A percentile compares a stretch with the other conserved stretches of the same genome.
phyloP scores from a whole-genome alignment of 2,113 vertebrate genomes.

The Ursus arctos region DNA sequence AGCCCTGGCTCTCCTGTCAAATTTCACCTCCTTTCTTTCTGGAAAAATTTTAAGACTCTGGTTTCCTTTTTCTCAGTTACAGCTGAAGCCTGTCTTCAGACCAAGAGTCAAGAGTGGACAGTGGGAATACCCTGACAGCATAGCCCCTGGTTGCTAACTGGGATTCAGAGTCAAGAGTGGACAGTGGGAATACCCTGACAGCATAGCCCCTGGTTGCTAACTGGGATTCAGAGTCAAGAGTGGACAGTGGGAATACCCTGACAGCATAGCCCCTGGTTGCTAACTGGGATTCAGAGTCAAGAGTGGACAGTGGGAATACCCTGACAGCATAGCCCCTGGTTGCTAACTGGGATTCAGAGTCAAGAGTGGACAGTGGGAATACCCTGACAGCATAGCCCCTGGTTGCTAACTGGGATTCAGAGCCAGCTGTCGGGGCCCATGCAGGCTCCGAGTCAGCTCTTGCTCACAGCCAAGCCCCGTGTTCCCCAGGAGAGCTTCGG shows the following conservation, averaged over 20 bases:
- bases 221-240: neutral
- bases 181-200: neutral
- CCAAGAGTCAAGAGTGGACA: neutral
- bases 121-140: neutral
- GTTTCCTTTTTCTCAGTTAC: neutral
- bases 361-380: neutral
- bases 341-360: neutral
- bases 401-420: neutral
- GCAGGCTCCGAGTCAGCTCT: neutral
- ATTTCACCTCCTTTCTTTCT: slow-evolving; percentile 21
- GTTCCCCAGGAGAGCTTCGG: accelerated
- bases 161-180: neutral
- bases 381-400: neutral
- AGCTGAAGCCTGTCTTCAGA: neutral
- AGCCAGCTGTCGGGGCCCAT: accelerated
- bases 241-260: neutral
- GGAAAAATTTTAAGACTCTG: neutral
- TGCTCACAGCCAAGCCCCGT: accelerated
- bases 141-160: neutral
- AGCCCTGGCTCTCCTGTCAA: neutral
- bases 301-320: neutral
- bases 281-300: neutral
- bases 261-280: neutral
- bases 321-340: neutral
- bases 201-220: neutral